Evolutionary conservation across 1,140 invertebrate genomes (phyloP), one percentile per base, ranked within the genome.

Genomic region (Drosophila simulans): DNA sequence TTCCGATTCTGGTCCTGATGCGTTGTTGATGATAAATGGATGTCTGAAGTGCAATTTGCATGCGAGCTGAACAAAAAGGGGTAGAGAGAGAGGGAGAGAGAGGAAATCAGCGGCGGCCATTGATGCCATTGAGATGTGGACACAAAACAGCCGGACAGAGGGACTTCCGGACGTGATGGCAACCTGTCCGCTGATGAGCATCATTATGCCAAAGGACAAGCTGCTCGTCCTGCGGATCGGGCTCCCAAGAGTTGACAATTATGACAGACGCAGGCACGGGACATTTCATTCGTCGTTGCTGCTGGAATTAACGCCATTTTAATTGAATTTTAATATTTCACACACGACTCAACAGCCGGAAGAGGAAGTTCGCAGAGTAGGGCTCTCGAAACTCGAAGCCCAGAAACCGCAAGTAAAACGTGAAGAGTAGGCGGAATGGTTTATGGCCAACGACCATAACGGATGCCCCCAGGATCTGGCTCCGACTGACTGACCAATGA

Each of bases 241-340:
- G 60, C 56, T 59, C 74, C 56, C 17, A 79, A 60, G 80, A 79
- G 85, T 84, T 88, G 84, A 89, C 84, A 89, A 90, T 89, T 90
- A 74, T 90, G 84, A 89, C 85, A 88, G 76, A 63, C 65, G 54
- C 80, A 70, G 80, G 51, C 66, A 70, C 25, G 25, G 69, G 66
- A 54, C 79, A 68, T 76, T 22, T 22, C 20, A 22, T 22, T 22
- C 20, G 20, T 22, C 20, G 20, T 22, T 22, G 53, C 83, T 72
- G 77, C 83, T 80, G 75, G 77, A 88, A 91, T 91, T 91, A 91
- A 91, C 89, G 89, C 81, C 80, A 89, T 91, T 91, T 91, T 91
- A 91, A 91, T 91, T 91, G 89, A 91, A 91, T 91, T 91, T 91
- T 91, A 91, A 91, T 91, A 91, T 91, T 91, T 91, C 79, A 91